Percentiles rank a stretch among this genome's conserved stretches.
Evolutionary conservation across 2,797 vertebrate species (phyloP).

Genomic region (Protosalanx chinensis): DNA sequence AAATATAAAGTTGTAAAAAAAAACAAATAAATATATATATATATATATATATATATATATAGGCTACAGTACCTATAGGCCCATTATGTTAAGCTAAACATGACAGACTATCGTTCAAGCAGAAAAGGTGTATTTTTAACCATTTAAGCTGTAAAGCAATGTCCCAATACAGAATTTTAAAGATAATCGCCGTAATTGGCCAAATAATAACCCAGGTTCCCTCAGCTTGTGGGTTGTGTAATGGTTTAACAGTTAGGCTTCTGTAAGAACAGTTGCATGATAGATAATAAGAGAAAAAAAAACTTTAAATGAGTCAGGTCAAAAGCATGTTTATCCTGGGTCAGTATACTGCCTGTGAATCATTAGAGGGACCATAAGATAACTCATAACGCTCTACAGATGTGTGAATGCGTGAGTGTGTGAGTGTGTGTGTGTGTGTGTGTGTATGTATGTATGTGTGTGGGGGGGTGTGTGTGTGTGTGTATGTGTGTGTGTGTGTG

Average conservation of each 20-base stretch:
- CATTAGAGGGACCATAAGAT: background rate
- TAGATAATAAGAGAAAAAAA: too few species aligned
- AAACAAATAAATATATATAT: too few species aligned
- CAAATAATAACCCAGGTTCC: too few species aligned
- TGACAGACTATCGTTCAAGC: too few species aligned
- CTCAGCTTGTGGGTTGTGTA: background rate
- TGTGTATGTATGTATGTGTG: conserved; percentile 7
- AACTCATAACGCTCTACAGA: conserved; percentile 6
- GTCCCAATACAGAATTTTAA: too few species aligned
- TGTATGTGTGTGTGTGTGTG: background rate
- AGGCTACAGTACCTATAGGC: background rate
- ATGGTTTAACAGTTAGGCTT: conserved; percentile 10
- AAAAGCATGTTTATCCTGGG: background rate
- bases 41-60: too few species aligned
- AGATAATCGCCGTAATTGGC: too few species aligned
- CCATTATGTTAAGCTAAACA: too few species aligned
- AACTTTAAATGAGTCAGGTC: too few species aligned
- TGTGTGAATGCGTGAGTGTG: conserved; percentile 5
- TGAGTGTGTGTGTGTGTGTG: background rate
- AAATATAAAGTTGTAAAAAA: background rate
- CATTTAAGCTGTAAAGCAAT: too few species aligned
- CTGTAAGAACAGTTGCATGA: too few species aligned
- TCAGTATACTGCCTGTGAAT: background rate
- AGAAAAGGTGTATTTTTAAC: too few species aligned
- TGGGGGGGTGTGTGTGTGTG: conserved; percentile 7